These are phyloP conservation scores for Oxystoma pomonae DNA, from an alignment of 2,888 invertebrate species.

Conservation along the genomic window DNA sequence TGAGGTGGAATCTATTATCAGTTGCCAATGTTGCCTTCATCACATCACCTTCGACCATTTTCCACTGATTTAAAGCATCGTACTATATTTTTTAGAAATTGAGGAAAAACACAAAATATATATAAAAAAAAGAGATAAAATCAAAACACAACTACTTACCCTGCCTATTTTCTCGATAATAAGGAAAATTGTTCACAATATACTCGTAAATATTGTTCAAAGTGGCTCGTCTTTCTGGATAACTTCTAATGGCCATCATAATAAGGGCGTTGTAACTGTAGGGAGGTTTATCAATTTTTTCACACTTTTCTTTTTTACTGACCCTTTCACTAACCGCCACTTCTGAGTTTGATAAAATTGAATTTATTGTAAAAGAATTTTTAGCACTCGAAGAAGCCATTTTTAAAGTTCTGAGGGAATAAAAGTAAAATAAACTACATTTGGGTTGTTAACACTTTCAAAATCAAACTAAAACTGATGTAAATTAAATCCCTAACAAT, in stretches of 20 bases:
- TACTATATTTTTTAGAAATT: too few relatives aligned
- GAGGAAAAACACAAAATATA: too few relatives aligned
- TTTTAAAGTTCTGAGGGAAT: neutral
- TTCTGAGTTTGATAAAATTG: neutral
- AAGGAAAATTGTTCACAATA: constrained; percentile 97
- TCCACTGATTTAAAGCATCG: too few relatives aligned
- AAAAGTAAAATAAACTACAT: neutral
- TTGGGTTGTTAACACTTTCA: neutral
- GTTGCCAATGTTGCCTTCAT: too few relatives aligned
- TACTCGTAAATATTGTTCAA: constrained; percentile 97
- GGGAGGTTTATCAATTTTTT: constrained; percentile 78
- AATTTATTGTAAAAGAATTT: neutral
- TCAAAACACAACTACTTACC: too few relatives aligned
- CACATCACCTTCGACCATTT: too few relatives aligned
- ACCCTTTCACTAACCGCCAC: neutral
- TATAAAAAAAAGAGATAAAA: too few relatives aligned
- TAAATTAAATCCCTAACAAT: too few relatives aligned
- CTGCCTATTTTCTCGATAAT: constrained; percentile 95
- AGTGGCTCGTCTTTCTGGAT: constrained; percentile 88
- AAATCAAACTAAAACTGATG: neutral
- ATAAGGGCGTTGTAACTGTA: constrained; percentile 98
- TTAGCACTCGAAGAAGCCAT: neutral
- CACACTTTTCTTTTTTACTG: neutral
- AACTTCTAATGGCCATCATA: constrained; percentile 98
- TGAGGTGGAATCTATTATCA: too few relatives aligned